Percentiles rank a stretch among this genome's conserved stretches.
Evolutionary conservation across 2,797 vertebrate genomes (phyloP).

Genomic region (Artibeus jamaicensis): DNA sequence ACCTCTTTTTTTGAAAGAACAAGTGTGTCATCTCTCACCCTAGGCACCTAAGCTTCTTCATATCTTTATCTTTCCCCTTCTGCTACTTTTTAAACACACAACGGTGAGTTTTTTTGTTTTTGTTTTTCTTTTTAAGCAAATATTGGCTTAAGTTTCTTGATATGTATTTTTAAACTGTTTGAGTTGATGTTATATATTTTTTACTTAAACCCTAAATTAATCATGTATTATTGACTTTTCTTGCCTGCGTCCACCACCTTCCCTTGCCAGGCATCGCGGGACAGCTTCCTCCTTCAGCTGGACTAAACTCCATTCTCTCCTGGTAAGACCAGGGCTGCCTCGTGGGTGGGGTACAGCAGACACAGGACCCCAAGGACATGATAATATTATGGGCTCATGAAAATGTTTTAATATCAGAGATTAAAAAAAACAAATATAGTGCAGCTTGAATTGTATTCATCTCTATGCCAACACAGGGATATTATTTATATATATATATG

Average conservation of each 20-base stretch:
- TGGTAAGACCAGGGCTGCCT: background rate
- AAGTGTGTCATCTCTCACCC: background rate
- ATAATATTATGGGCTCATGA: background rate
- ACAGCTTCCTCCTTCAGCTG: background rate
- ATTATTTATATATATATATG: too few relatives aligned
- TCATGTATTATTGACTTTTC: background rate
- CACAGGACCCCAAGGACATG: background rate
- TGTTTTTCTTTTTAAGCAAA: background rate
- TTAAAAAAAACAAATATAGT: background rate
- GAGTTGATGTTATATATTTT: background rate
- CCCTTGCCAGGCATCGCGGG: background rate
- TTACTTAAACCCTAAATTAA: background rate
- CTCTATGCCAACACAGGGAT: background rate
- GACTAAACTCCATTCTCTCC: background rate
- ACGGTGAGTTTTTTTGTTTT: background rate
- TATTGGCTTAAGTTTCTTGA: background rate
- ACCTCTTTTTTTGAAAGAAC: too few relatives aligned
- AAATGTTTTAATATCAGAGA: background rate
- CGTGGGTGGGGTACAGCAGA: background rate
- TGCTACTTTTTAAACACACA: background rate
- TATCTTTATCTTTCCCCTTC: background rate
- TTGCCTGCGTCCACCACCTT: background rate
- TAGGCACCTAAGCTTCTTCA: fast-evolving
- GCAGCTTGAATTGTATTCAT: background rate
- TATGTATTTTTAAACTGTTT: background rate